These are phyloP conservation scores for Osedax fenrisi DNA, from an alignment of 2,888 invertebrate species.

Conservation along the genomic window DNA sequence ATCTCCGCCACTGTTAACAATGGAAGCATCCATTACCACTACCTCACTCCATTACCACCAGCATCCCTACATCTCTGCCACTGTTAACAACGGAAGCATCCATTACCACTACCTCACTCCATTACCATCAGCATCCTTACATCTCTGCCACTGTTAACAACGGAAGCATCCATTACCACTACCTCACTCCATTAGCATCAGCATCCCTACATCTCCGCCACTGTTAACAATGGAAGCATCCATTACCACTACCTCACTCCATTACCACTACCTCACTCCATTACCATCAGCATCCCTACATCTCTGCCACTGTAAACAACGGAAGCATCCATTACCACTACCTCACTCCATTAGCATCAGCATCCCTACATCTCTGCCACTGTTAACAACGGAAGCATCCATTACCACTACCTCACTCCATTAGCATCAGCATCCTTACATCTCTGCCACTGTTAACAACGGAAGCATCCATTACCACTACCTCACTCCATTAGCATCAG, in stretches of 20 bases:
- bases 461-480: constrained; percentile 89
- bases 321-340: constrained; percentile 89
- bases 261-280: constrained; percentile 33
- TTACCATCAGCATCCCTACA: constrained; percentile 92
- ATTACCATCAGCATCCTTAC: constrained; percentile 89
- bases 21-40: constrained; percentile 85
- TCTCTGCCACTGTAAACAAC: constrained; percentile 95
- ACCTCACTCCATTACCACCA: constrained; percentile 66
- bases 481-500: constrained; percentile 63
- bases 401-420: constrained; percentile 69
- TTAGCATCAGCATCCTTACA: constrained; percentile 92
- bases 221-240: constrained; percentile 88
- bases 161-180: constrained; percentile 85
- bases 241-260: constrained; percentile 96
- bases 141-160: constrained; percentile 96
- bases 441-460: constrained; percentile 95
- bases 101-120: constrained; percentile 71
- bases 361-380: constrained; percentile 96
- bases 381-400: constrained; percentile 86
- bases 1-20: constrained; percentile 96
- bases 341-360: constrained; percentile 63
- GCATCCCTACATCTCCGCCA: constrained; percentile 93
- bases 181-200: constrained; percentile 66
- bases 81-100: constrained; percentile 88
- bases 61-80: constrained; percentile 93